A percentile compares a stretch with the other conserved stretches of the same genome.
phyloP scores from a whole-genome alignment of 2,797 vertebrate genomes.

The Coluber constrictor region DNA sequence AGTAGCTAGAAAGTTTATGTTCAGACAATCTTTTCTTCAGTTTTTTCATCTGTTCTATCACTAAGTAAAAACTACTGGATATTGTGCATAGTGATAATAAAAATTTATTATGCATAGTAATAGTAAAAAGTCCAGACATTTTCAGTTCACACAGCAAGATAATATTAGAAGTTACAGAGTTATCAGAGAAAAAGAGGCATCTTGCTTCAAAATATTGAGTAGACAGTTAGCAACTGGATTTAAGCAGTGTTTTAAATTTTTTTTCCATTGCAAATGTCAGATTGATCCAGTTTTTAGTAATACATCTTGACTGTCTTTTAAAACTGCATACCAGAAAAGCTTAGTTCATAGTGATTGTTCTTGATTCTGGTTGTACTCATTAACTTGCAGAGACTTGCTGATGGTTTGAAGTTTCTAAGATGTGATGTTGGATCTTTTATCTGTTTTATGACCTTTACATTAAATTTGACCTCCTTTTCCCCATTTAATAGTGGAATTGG shows the following conservation, averaged over 20 bases:
- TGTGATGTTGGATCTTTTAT: constrained; percentile 50
- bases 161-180: constrained; percentile 35
- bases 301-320: constrained; percentile 61
- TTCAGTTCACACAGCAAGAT: background rate
- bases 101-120: background rate
- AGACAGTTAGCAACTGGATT: constrained; percentile 50
- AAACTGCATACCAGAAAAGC: constrained; percentile 64
- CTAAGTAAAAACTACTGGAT: background rate
- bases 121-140: background rate
- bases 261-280: constrained; percentile 53
- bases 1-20: background rate
- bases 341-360: constrained; percentile 61
- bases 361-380: constrained; percentile 49
- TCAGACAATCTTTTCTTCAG: background rate
- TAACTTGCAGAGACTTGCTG: constrained; percentile 52
- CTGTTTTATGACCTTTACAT: constrained; percentile 49
- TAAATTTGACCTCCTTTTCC: constrained; percentile 43
- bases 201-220: constrained; percentile 51
- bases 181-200: constrained; percentile 38
- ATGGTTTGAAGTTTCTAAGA: constrained; percentile 57
- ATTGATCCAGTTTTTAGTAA: constrained; percentile 57
- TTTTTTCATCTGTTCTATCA: background rate
- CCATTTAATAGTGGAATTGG: constrained; percentile 41
- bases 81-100: background rate
- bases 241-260: constrained; percentile 50